These are phyloP conservation scores for Indri indri DNA, from an alignment of 2,113 vertebrate genomes.

Conservation along the genomic window DNA sequence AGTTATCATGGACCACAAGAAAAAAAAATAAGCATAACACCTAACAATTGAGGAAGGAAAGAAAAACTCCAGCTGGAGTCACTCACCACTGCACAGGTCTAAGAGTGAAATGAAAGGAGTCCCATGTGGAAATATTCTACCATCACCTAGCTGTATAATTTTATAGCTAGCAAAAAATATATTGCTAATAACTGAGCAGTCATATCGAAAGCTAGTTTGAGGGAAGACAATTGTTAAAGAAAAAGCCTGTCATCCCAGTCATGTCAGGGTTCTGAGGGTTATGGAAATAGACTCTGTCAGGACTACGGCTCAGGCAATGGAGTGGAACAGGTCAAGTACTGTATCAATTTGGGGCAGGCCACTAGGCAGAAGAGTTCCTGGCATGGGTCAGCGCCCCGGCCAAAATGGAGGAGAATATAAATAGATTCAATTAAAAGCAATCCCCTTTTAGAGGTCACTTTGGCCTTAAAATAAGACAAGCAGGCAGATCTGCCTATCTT, in stretches of 20 bases:
- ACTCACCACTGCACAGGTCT: neutral
- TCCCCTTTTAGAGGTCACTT: constrained; percentile 49
- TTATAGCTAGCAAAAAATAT: neutral
- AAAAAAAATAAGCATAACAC: neutral
- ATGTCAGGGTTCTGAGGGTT: constrained; percentile 26
- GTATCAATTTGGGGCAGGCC: constrained; percentile 69
- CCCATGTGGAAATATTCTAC: neutral
- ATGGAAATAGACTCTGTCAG: constrained; percentile 59
- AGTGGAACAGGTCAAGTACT: constrained; percentile 71
- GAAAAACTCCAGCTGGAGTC: neutral
- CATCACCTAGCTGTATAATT: neutral
- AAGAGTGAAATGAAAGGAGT: neutral
- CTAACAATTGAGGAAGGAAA: neutral
- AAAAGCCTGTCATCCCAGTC: neutral
- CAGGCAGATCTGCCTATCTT: neutral
- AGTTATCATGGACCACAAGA: neutral
- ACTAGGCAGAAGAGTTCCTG: constrained; percentile 61
- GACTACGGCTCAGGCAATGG: constrained; percentile 64
- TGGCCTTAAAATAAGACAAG: constrained; percentile 50
- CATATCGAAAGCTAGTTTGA: neutral
- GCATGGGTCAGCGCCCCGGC: constrained; percentile 63
- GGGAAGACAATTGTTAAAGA: constrained; percentile 11
- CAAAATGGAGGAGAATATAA: constrained; percentile 65
- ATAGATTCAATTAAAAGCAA: constrained; percentile 74
- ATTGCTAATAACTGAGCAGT: neutral